Conservation (phyloP, 2,797 vertebrate species). For the Cyprinodon diabolis region DNA sequence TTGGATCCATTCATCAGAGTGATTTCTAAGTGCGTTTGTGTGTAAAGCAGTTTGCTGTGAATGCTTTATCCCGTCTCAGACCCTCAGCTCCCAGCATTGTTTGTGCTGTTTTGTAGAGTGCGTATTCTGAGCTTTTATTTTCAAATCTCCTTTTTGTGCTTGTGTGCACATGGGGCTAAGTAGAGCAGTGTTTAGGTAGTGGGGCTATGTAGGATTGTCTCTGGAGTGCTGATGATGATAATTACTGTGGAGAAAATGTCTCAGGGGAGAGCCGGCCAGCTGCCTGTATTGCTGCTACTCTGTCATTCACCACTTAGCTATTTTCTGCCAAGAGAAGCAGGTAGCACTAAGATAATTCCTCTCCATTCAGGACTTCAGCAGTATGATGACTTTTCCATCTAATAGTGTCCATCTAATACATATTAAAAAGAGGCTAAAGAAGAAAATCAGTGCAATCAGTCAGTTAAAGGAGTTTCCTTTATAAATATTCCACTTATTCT, state of each 20-base stretch:
- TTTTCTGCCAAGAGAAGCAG: constrained; percentile 49
- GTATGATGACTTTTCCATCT: constrained; percentile 26
- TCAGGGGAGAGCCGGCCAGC: constrained; percentile 63
- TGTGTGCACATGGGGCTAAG: constrained; percentile 42
- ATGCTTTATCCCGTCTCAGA: constrained; percentile 54
- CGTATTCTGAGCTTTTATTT: constrained; percentile 25
- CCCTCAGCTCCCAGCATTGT: constrained; percentile 46
- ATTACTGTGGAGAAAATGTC: constrained; percentile 78
- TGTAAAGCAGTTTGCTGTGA: constrained; percentile 58
- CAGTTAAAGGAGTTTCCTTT: neutral
- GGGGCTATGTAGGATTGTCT: constrained; percentile 52
- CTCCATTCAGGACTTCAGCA: constrained; percentile 28
- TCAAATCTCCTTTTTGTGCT: constrained; percentile 20
- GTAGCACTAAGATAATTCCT: constrained; percentile 40
- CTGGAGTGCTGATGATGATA: constrained; percentile 78
- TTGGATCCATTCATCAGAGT: constrained; percentile 41
- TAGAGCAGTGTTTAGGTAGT: constrained; percentile 61
- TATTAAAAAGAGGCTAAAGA: constrained; percentile 14
- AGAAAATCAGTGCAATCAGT: neutral
- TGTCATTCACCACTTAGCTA: constrained; percentile 43
- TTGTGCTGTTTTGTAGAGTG: constrained; percentile 36
- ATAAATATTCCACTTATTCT: neutral
- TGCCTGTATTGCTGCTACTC: constrained; percentile 48
- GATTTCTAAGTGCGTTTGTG: constrained; percentile 69
- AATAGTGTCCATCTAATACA: neutral